Conservation (phyloP, 2,113 vertebrate genomes). For the Bujurquina vittata region DNA sequence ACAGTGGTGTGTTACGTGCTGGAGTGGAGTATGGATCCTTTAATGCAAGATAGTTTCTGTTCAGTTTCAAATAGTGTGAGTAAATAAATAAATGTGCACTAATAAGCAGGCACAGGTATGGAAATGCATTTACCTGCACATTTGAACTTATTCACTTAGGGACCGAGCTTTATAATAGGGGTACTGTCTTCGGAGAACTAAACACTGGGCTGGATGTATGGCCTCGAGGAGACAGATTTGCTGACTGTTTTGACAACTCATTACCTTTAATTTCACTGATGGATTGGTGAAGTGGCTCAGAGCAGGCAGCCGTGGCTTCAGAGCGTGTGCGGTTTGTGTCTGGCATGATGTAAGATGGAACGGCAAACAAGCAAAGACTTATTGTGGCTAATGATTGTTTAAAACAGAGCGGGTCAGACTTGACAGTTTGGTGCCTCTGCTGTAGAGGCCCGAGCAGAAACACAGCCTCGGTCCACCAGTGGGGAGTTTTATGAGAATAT, state of each 20-base stretch:
- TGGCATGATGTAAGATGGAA: conserved; percentile 74
- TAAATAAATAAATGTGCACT: background rate
- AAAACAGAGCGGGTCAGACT: conserved; percentile 50
- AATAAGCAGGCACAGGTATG: background rate
- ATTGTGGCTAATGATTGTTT: conserved; percentile 76
- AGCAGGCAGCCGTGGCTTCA: conserved; percentile 62
- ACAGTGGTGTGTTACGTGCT: conserved; percentile 22
- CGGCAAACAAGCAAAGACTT: conserved; percentile 68
- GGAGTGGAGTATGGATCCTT: background rate
- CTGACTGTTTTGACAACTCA: conserved; percentile 80
- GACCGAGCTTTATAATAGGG: conserved; percentile 48
- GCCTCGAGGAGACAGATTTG: conserved; percentile 69
- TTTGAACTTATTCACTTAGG: conserved; percentile 54
- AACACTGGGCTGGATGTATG: conserved; percentile 48
- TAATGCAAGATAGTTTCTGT: background rate
- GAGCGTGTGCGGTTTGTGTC: conserved; percentile 60
- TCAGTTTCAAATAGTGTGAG: background rate
- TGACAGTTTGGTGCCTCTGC: conserved; percentile 69
- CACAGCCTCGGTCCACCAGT: conserved; percentile 46
- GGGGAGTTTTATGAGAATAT: conserved; percentile 35
- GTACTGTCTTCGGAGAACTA: conserved; percentile 48
- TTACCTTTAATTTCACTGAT: conserved; percentile 85
- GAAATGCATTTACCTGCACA: conserved; percentile 38
- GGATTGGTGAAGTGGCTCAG: conserved; percentile 70
- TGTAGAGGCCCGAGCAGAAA: conserved; percentile 40